A percentile compares a stretch with the other conserved stretches of the same genome.
phyloP scores from a whole-genome alignment of 2,888 invertebrate genomes.

The Drosophila mettleri region DNA sequence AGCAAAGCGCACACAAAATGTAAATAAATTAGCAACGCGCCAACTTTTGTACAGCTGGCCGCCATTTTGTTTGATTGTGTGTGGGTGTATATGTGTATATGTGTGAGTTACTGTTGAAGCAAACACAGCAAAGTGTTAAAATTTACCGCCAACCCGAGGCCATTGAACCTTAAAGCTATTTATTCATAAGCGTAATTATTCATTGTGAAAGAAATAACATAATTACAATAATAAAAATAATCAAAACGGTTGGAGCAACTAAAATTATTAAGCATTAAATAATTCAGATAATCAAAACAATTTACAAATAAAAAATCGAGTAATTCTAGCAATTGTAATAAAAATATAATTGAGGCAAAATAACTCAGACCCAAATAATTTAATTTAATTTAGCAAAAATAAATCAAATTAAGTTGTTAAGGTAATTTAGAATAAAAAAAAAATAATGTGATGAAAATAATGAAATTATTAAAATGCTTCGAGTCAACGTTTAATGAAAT shows the following conservation, averaged over 20 bases:
- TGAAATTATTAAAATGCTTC: too few species aligned
- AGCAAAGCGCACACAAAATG: constrained; percentile 30
- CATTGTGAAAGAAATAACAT: too few species aligned
- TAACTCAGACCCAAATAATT: too few species aligned
- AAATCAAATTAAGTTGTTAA: too few species aligned
- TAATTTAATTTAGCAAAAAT: too few species aligned
- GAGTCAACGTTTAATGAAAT: too few species aligned
- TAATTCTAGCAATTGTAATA: too few species aligned
- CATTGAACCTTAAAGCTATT: constrained; percentile 44
- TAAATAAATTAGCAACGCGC: constrained; percentile 44
- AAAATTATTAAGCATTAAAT: neutral
- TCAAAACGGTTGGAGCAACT: constrained; percentile 1
- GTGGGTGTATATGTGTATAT: neutral
- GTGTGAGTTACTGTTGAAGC: constrained; percentile 1
- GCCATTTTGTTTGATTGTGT: constrained; percentile 44
- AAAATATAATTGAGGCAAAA: too few species aligned
- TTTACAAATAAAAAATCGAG: too few species aligned
- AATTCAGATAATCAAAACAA: neutral
- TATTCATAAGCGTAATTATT: constrained; percentile 7
- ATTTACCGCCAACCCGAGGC: constrained; percentile 22
- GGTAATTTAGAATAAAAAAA: too few species aligned
- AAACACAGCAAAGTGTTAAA: constrained; percentile 18
- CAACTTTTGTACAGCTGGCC: constrained; percentile 17
- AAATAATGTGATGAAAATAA: too few species aligned
- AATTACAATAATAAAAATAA: constrained; percentile 8